Conservation (phyloP, 2,888 invertebrate genomes). For the Lordiphosa andalusiaca region DNA sequence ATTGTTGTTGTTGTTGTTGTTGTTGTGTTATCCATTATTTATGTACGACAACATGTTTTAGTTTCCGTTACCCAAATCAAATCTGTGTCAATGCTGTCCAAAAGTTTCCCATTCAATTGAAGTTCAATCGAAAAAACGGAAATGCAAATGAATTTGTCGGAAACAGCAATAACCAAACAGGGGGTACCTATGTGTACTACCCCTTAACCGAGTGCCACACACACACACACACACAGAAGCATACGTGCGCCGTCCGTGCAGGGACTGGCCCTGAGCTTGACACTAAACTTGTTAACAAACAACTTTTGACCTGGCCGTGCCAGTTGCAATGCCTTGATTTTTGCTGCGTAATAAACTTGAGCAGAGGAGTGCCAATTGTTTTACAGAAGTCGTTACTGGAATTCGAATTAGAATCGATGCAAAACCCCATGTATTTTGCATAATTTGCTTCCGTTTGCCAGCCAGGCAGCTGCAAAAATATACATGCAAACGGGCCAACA, state of each 20-base stretch:
- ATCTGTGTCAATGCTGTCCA: conserved; percentile 22
- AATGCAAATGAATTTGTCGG: conserved; percentile 63
- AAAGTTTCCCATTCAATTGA: conserved; percentile 22
- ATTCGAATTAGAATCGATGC: conserved; percentile 9
- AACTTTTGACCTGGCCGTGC: conserved; percentile 50
- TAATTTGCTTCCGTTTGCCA: conserved; percentile 14
- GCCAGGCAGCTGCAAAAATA: conserved; percentile 10
- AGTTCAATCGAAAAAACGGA: conserved; percentile 20
- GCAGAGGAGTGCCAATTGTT: conserved; percentile 25
- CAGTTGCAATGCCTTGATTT: conserved; percentile 7
- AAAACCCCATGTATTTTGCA: conserved; percentile 35
- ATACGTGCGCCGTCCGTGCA: neutral
- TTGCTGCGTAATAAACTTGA: conserved; percentile 23
- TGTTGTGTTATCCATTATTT: conserved; percentile 2
- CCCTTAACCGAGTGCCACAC: conserved; percentile 18
- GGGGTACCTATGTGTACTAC: conserved; percentile 15
- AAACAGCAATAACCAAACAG: conserved; percentile 44
- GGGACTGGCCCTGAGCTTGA: conserved; percentile 26
- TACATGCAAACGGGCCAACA: conserved; percentile 6
- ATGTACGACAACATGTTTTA: conserved; percentile 14
- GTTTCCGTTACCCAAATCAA: conserved; percentile 27
- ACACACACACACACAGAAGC: conserved; percentile 4
- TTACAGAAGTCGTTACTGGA: conserved; percentile 18
- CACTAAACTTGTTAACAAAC: conserved; percentile 58
- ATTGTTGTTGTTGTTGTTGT: neutral